Base-by-base conservation (phyloP, 2,888 invertebrate genomes). In the Spicauda simplicius region DNA sequence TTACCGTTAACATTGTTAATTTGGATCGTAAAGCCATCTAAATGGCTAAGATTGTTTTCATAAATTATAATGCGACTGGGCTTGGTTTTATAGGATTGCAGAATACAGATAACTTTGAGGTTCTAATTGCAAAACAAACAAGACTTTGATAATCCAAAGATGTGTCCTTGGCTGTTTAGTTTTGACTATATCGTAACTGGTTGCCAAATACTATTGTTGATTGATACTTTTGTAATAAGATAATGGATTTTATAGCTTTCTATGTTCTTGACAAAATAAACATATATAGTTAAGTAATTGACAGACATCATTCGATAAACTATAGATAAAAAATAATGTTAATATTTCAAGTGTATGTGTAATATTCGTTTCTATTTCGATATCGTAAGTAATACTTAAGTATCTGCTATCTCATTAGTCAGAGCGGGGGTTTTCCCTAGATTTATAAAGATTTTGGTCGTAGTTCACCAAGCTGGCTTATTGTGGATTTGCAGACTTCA, bases 51-150 rank as follows among this genome's bases (percentile, higher is more conserved):
- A 19, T 57, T 33, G 6, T 18, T n/a, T 8, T 3, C 25, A 37
- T 57, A 37, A 33, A 19, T 57, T 18, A 5, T 41, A 30, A 53
- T 37, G 52, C 8, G 4, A 48, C 3, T 63, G 61, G 16, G 18
- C 12, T 62, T 19, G 19, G 56, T 45, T 20, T 57, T 64, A 63
- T 56, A 50, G 25, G 8, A n/a, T 3, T 50, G 16, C 7, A 19
- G 12, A 33, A 50, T 64, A 37, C 64, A 37, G 57, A 48, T 33
- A 30, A 57, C n/a, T 57, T 64, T 45, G 41, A 66, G 61, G 57
- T 65, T 65, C 71, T 73, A 73, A 79, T 79, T 79, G 74, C 74
- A 78, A 76, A 72, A 81, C 78, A 73, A 73, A 79, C 54, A 55
- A 30, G 45, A 7, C 62, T 33, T 18, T 30, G 55, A 45, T 62